phyloP scores from a whole-genome alignment of 2,113 vertebrate genomes.

The Oreochromis aureus region DNA sequence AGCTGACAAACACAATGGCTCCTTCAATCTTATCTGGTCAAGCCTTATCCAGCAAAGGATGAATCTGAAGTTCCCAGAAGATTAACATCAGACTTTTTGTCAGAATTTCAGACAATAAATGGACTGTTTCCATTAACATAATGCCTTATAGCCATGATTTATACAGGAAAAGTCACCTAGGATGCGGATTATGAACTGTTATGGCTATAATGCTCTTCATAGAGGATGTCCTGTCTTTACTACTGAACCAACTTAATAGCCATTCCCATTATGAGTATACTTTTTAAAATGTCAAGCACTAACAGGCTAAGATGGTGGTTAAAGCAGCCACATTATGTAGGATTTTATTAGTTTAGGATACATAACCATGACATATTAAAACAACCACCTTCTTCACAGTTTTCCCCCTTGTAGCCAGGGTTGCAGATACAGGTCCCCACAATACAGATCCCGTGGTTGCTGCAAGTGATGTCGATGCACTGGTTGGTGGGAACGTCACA shows the following conservation, averaged over 20 bases:
- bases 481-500: conserved; percentile 94
- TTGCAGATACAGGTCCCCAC: conserved; percentile 97
- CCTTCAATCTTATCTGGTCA: conserved; percentile 74
- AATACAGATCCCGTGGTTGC: conserved; percentile 90
- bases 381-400: conserved; percentile 91
- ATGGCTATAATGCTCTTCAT: not conserved
- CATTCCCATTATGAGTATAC: not conserved
- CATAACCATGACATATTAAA: not conserved
- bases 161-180: conserved; percentile 5
- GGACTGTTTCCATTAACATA: conserved; percentile 36
- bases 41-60: conserved; percentile 37
- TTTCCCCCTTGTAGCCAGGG: conserved; percentile 95
- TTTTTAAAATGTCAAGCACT: conserved; percentile 3
- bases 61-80: conserved; percentile 50
- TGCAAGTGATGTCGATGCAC: conserved; percentile 93
- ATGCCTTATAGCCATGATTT: conserved; percentile 15
- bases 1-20: conserved; percentile 76
- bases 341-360: not conserved
- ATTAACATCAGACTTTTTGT: conserved; percentile 63
- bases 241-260: not conserved
- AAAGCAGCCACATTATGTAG: not conserved
- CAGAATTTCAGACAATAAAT: conserved; percentile 50
- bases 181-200: conserved; percentile 7
- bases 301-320: not conserved
- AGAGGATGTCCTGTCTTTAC: conserved; percentile 1